Evolutionary conservation across 2,888 invertebrate genomes (phyloP).

Genomic region (Ectemnius continuus): DNA sequence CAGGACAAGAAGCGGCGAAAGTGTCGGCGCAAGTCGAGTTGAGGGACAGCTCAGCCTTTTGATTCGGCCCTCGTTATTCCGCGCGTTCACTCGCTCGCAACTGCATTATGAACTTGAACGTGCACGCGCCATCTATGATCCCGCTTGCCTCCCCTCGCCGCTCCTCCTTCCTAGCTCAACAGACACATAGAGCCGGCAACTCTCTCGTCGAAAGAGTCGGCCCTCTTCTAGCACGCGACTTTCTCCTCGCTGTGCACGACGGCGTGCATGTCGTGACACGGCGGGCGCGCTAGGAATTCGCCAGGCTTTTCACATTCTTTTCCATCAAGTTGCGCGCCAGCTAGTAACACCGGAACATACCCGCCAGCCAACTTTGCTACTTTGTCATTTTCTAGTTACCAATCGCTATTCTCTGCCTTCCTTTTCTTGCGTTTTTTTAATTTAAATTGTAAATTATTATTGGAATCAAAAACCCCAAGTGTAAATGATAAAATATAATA

Average conservation of each 20-base stretch:
- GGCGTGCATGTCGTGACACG: background rate
- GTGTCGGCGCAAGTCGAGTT: background rate
- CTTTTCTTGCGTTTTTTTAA: too few species aligned
- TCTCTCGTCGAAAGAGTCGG: conserved; percentile 11
- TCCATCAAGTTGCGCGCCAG: background rate
- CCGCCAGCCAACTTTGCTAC: too few species aligned
- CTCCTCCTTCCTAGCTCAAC: too few species aligned
- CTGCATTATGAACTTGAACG: conserved; percentile 19
- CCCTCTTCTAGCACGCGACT: conserved; percentile 17
- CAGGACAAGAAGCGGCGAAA: conserved; percentile 9
- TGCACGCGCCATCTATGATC: background rate
- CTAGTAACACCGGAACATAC: conserved; percentile 16
- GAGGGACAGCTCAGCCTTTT: too few species aligned
- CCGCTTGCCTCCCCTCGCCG: too few species aligned
- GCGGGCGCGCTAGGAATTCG: conserved; percentile 32
- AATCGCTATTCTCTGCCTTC: too few species aligned
- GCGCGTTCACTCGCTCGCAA: background rate
- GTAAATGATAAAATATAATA: too few species aligned
- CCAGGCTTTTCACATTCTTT: conserved; percentile 43
- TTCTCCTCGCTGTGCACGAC: conserved; percentile 29
- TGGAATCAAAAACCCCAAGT: too few species aligned
- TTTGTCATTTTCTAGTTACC: too few species aligned
- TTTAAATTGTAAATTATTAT: too few species aligned
- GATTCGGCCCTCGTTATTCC: background rate
- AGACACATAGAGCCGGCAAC: background rate